Evolutionary conservation across 2,888 invertebrate genomes (phyloP), one percentile per base, ranked within the genome.

Genomic region (Drosophila multiciliata): DNA sequence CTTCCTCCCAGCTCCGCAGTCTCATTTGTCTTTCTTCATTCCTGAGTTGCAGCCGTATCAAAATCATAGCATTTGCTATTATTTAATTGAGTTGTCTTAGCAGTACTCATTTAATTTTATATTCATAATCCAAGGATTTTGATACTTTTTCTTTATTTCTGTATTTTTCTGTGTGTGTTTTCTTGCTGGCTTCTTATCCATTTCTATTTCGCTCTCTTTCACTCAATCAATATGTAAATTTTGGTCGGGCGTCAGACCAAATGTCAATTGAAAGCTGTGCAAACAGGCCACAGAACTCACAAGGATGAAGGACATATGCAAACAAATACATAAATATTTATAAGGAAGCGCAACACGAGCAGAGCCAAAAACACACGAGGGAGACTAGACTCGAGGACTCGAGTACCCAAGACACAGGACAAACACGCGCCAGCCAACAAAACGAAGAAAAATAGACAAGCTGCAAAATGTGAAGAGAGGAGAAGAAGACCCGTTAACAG

Each of bases 211-310:
- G 45, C 8, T 45, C 4, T 52, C 48, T 52, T 20, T 52, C n/a
- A 26, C 40, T 49, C 60, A 57, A 75, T 73, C 72, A 72, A 73
- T 89, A 80, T 80, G 77, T 73, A 71, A 80, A 80, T 83, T 29
- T 50, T 23, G 2, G 29, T 38, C 20, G 38, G 40, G 61, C 66
- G 70, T 82, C 73, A 76, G 67, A 70, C 67, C 76, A 71, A 82
- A 82, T 80, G 80, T 82, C 80, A 85, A 75, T 67, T 62, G 68
- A 85, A 85, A 85, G 89, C 89, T 85, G 89, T 68, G 82, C 82
- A 89, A 85, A 85, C 85, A 85, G 17, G 17, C 23, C 23, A 11
- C 8, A 54, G 54, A 54, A n/a, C 54, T 36, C 36, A 38, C 1
- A 38, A 85, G 85, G 80, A 38, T 38, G 26, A 17, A 54, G 45